Evolutionary conservation across 2,888 invertebrate genomes (phyloP), one percentile per base, ranked within the genome.

Genomic region (Ormia ochracea): DNA sequence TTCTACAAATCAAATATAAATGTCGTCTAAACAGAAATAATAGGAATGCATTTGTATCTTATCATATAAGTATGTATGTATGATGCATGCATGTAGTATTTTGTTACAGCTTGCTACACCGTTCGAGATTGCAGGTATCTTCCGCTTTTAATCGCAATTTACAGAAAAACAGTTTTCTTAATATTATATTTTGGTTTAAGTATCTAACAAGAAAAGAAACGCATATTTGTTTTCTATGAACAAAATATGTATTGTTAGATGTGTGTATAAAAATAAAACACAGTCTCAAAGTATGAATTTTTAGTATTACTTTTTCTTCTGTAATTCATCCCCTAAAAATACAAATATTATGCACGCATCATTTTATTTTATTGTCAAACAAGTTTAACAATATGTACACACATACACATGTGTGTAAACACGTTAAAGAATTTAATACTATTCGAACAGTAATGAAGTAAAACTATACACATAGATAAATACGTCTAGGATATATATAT

Each of bases 261-360:
- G n/a, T n/a, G n/a, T n/a, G n/a, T 41, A 75, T 31, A 36, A 54
- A 38, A 61, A 76, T 26, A 72, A 36, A 41, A 43, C 26, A 33
- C 4, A 9, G 21, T 38, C 41, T 58, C 12, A 36, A 68, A 21
- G 36, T 63, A 52, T 28, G 9, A 43, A 6, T 73, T 54, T 56
- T 45, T n/a, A 19, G 21, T 19, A 33, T 59, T 58, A 38, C 26
- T 76, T 63, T 33, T 65, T 70, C 17, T 28, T 70, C 59, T 48
- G 23, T 23, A 61, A 54, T 76, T 68, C 80, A 80, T 76, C 80
- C 80, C 80, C 56, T 80, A 73, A 79, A 72, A 74, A 14, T 63
- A 54, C 48, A 66, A 54, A 26, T 48, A 10, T 9, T 6, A 17
- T 14, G 41, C n/a, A 43, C 7, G 33, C 33, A 56, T 12, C 9